Percentiles rank a stretch among this genome's conserved stretches.
phyloP scores from a whole-genome alignment of 2,797 vertebrate species.

The Pantherophis vulpinus region DNA sequence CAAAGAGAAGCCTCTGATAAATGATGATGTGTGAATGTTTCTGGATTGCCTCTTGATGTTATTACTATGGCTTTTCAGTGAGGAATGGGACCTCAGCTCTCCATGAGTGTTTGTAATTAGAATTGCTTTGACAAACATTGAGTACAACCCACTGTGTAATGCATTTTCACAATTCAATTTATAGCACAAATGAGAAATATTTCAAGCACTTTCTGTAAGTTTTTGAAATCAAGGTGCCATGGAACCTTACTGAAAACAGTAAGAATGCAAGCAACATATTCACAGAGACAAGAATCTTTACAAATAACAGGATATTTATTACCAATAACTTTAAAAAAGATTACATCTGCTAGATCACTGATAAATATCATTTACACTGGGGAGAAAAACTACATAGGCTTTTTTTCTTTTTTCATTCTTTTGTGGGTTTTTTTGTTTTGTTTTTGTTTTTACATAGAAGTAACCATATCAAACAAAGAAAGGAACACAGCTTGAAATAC shows the following conservation, averaged over 20 bases:
- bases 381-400: slow-evolving; percentile 70
- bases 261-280: slow-evolving; percentile 60
- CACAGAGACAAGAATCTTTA: slow-evolving; percentile 73
- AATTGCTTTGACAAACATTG: not conserved
- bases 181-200: not conserved
- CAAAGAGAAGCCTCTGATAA: not conserved
- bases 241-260: accelerated
- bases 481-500: slow-evolving; percentile 75
- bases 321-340: slow-evolving; percentile 80
- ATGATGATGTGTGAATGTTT: not conserved
- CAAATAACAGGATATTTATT: slow-evolving; percentile 81
- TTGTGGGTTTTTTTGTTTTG: slow-evolving; percentile 43
- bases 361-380: slow-evolving; percentile 74
- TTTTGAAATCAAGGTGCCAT: not conserved
- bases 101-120: not conserved
- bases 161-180: not conserved
- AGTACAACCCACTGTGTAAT: not conserved
- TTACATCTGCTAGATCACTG: slow-evolving; percentile 76
- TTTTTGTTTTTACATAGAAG: slow-evolving; percentile 67
- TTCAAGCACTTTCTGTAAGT: not conserved
- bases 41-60: not conserved
- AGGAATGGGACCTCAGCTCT: not conserved
- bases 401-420: slow-evolving; percentile 56
- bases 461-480: slow-evolving; percentile 75
- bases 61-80: not conserved